These are phyloP conservation scores for Bergia puertoricense DNA, from an alignment of 92 coral and sea anemone species.

Conservation along the genomic window DNA sequence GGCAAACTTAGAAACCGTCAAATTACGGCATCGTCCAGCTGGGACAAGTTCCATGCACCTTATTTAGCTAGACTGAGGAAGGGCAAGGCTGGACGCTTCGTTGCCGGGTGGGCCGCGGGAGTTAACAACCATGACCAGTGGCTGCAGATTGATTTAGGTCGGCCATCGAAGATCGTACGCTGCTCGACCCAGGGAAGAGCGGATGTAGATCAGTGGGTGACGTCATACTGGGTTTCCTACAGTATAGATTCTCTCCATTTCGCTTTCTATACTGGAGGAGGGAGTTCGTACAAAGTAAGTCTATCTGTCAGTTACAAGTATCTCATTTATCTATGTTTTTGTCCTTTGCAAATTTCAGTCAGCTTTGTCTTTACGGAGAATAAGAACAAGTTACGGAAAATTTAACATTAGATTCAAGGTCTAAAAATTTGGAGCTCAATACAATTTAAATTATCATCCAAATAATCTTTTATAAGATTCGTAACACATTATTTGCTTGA, in stretches of 20 bases:
- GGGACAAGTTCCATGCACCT: slow-evolving; percentile 38
- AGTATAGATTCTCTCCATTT: slow-evolving; percentile 39
- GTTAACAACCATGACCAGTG: slow-evolving; percentile 36
- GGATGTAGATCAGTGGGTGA: slow-evolving; percentile 39
- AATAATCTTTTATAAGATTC: too few species aligned
- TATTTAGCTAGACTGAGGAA: slow-evolving; percentile 32
- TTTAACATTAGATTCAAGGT: too few species aligned
- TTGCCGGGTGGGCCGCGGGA: slow-evolving; percentile 38
- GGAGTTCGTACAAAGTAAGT: slow-evolving; percentile 21
- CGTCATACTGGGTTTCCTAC: slow-evolving; percentile 40
- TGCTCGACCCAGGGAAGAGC: slow-evolving; percentile 41
- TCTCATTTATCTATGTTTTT: not conserved
- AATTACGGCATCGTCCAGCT: slow-evolving; percentile 37
- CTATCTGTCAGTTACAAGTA: not conserved
- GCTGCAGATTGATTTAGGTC: slow-evolving; percentile 27
- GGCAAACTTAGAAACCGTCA: slow-evolving; percentile 11
- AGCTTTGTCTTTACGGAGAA: not conserved
- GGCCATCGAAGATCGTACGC: slow-evolving; percentile 39
- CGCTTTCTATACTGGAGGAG: slow-evolving; percentile 26
- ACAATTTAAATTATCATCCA: too few species aligned
- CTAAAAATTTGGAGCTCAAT: too few species aligned
- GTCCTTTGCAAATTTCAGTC: not conserved
- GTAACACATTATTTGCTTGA: too few species aligned
- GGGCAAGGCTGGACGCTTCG: slow-evolving; percentile 21
- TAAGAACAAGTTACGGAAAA: too few species aligned